A percentile compares a stretch with the other conserved stretches of the same genome.
phyloP scores from a whole-genome alignment of 2,797 vertebrate genomes.

The Phrynocephalus forsythii region DNA sequence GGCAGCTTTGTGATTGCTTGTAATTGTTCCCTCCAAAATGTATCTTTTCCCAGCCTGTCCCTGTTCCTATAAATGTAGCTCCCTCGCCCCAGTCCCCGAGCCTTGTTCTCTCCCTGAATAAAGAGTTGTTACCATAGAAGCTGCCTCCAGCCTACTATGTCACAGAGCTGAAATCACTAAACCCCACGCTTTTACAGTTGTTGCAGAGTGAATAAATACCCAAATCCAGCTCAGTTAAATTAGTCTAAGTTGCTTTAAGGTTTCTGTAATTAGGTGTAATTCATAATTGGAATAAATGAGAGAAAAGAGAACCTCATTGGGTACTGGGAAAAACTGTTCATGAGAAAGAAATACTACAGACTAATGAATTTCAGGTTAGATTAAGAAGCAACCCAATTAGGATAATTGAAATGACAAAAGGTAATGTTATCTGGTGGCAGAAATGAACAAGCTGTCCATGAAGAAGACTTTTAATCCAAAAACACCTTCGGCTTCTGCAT shows the following conservation, averaged over 20 bases:
- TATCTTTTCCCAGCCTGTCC: too few species aligned
- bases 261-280: not conserved
- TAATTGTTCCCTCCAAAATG: too few species aligned
- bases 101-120: too few species aligned
- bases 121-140: too few species aligned
- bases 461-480: not conserved
- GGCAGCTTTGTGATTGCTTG: too few species aligned
- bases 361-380: not conserved
- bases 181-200: too few species aligned
- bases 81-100: too few species aligned
- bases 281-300: not conserved
- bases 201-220: not conserved
- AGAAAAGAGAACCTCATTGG: not conserved
- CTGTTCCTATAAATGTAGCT: too few species aligned
- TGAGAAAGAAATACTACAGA: not conserved
- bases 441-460: not conserved
- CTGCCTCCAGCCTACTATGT: too few species aligned
- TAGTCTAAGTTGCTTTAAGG: not conserved
- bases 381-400: not conserved
- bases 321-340: not conserved
- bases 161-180: too few species aligned
- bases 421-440: not conserved
- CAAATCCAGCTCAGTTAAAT: not conserved
- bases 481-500: not conserved
- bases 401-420: not conserved